A percentile compares a stretch with the other conserved stretches of the same genome.
These are phyloP conservation scores for Hydrotaea cyrtoneurina DNA, from an alignment of 2,888 invertebrate species.

Conservation along the genomic window DNA sequence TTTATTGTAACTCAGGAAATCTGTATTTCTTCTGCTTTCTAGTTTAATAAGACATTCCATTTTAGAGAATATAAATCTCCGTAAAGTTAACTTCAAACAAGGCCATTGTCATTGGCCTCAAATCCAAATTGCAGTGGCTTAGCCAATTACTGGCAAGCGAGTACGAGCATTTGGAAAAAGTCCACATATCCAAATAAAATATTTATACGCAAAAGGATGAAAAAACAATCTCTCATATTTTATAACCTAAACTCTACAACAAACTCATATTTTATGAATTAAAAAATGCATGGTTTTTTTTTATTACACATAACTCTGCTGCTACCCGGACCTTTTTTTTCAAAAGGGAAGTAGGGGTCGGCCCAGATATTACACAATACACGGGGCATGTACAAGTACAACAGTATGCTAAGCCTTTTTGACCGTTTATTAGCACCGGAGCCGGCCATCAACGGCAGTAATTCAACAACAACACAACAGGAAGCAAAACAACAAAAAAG, in stretches of 20 bases:
- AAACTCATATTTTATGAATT: slow-evolving; percentile 46
- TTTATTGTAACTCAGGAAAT: no score
- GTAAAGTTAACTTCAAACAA: no score
- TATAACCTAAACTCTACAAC: slow-evolving; percentile 18
- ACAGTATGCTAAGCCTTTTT: slow-evolving; percentile 9
- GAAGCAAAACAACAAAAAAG: background rate
- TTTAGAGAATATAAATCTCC: no score
- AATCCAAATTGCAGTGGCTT: no score
- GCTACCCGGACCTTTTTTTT: background rate
- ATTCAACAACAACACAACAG: background rate
- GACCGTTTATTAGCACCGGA: slow-evolving; percentile 11
- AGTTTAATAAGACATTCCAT: no score
- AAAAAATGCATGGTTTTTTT: slow-evolving; percentile 33
- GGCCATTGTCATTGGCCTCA: no score
- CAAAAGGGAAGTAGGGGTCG: background rate
- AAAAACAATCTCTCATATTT: slow-evolving; percentile 19
- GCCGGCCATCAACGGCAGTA: background rate
- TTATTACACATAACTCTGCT: background rate
- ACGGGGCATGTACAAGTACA: background rate
- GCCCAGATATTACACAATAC: background rate
- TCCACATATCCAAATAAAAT: no score
- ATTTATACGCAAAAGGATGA: background rate
- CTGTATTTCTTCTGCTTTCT: no score
- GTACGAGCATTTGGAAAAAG: no score
- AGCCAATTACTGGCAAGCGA: background rate